A percentile compares a stretch with the other conserved stretches of the same genome.
phyloP scores from a whole-genome alignment of 2,113 vertebrate species.

The Columba livia region DNA sequence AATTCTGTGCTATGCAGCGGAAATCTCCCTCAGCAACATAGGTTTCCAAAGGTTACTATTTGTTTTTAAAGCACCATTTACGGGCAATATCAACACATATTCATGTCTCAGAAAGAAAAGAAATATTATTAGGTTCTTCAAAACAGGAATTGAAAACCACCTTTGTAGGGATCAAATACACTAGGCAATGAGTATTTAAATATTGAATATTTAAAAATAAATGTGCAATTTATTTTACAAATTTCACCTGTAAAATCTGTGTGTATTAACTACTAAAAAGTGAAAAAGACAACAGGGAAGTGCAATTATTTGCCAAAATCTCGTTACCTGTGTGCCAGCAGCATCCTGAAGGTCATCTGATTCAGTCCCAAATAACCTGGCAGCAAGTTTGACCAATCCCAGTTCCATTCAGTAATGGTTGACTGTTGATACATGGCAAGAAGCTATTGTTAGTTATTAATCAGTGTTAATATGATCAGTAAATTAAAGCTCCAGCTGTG shows the following conservation, averaged over 20 bases:
- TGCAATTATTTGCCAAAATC: neutral
- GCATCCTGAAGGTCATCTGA: constrained; percentile 87
- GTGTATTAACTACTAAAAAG: neutral
- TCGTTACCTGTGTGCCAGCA: constrained; percentile 91
- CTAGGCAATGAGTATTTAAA: neutral
- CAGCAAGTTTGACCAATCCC: constrained; percentile 91
- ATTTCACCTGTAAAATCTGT: neutral
- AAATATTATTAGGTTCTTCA: neutral
- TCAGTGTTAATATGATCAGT: constrained; percentile 93
- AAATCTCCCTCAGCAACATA: neutral
- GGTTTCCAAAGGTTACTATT: neutral
- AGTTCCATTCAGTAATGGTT: constrained; percentile 83
- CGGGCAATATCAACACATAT: neutral
- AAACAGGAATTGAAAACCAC: neutral
- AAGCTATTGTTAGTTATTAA: constrained; percentile 92
- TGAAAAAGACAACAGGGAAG: neutral
- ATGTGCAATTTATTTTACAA: neutral
- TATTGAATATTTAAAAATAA: neutral
- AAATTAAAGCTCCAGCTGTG: constrained; percentile 92
- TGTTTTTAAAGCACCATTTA: neutral
- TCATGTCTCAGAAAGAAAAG: neutral
- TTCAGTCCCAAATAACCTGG: constrained; percentile 83
- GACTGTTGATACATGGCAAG: constrained; percentile 92
- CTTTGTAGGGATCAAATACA: neutral
- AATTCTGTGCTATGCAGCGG: neutral